phyloP scores from a whole-genome alignment of 2,888 invertebrate species.

The Parnassius orleans region DNA sequence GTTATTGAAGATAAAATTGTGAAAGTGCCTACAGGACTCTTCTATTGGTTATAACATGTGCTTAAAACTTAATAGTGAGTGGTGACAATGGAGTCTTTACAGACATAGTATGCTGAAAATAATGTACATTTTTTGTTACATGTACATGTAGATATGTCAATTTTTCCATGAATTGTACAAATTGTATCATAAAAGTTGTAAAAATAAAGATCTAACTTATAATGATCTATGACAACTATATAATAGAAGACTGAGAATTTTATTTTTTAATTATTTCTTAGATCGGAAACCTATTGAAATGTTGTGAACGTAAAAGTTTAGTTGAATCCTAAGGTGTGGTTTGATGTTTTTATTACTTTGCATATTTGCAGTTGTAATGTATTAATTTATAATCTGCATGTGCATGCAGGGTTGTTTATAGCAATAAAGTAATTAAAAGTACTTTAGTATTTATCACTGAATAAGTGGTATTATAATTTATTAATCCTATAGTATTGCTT shows the following conservation, averaged over 20 bases:
- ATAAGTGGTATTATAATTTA: constrained; percentile 32
- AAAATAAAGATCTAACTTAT: constrained; percentile 63
- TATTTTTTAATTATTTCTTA: constrained; percentile 64
- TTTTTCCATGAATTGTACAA: constrained; percentile 59
- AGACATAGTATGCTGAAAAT: no score
- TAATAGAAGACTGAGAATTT: constrained; percentile 76
- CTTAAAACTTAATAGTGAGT: no score
- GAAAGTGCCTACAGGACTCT: no score
- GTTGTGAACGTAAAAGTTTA: constrained; percentile 44
- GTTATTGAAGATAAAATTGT: no score
- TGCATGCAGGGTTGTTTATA: constrained; percentile 39
- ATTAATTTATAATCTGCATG: constrained; percentile 41
- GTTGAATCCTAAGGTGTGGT: constrained; percentile 30
- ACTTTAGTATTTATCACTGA: constrained; percentile 32
- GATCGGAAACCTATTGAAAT: constrained; percentile 43
- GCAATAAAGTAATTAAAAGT: constrained; percentile 40
- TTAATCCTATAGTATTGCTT: constrained; percentile 42
- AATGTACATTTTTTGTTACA: not conserved
- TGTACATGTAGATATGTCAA: constrained; percentile 40
- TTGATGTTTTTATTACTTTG: constrained; percentile 36
- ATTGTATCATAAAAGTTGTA: constrained; percentile 60
- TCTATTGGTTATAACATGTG: no score
- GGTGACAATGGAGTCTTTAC: no score
- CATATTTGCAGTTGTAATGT: constrained; percentile 52
- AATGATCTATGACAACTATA: constrained; percentile 62